Evolutionary conservation across 2,797 vertebrate genomes (phyloP).

Genomic region (Clarias platycephalus): DNA sequence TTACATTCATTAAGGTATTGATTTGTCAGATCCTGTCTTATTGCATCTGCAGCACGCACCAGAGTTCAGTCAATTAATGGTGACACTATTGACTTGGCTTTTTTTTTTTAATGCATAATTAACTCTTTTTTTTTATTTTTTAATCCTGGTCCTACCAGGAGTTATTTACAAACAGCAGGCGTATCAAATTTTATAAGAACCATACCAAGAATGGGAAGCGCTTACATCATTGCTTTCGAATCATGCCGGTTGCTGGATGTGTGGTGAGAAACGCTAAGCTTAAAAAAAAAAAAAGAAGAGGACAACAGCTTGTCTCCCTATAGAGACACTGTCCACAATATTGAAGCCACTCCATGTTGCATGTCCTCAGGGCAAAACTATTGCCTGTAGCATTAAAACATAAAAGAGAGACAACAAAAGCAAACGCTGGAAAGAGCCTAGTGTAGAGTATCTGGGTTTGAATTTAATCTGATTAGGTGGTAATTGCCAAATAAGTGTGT

Average conservation of each 20-base stretch:
- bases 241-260: slow-evolving; percentile 14
- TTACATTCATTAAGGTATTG: slow-evolving; percentile 35
- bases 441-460: slow-evolving; percentile 34
- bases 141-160: not conserved
- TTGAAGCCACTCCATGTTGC: slow-evolving; percentile 33
- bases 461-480: slow-evolving; percentile 50
- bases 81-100: slow-evolving; percentile 40
- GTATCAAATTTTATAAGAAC: slow-evolving; percentile 14
- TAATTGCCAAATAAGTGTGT: slow-evolving; percentile 47
- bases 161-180: slow-evolving; percentile 27
- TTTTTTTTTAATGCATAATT: slow-evolving; percentile 38
- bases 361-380: slow-evolving; percentile 46
- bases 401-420: slow-evolving; percentile 28
- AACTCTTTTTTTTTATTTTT: slow-evolving; percentile 7
- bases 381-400: slow-evolving; percentile 45
- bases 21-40: slow-evolving; percentile 48
- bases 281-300: not conserved
- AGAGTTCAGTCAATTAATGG: slow-evolving; percentile 38
- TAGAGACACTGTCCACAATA: slow-evolving; percentile 49
- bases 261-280: not conserved
- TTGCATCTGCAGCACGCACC: slow-evolving; percentile 17
- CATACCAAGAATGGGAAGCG: slow-evolving; percentile 11
- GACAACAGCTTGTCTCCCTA: slow-evolving; percentile 38
- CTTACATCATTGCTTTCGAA: slow-evolving; percentile 22
- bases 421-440: not conserved